Evolutionary conservation across 2,888 invertebrate species (phyloP), one percentile per base, ranked within the genome.

Genomic region (Mythimna loreyi): DNA sequence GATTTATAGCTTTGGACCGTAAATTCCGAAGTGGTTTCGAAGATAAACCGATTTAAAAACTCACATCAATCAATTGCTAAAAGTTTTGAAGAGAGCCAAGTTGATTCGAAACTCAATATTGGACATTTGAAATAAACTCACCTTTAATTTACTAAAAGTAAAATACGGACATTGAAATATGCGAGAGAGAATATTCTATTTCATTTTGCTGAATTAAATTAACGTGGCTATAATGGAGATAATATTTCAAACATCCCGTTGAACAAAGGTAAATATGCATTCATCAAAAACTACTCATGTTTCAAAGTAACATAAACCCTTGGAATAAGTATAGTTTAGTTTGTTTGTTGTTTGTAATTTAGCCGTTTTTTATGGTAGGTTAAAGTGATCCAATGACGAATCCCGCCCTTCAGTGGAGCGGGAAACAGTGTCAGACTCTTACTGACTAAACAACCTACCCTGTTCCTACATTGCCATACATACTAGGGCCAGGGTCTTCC

Each of bases 1-100:
- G 50, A 47, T 56, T 74, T 75, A 71, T 56, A 64, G 63, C 66
- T 66, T 77, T 49, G 61, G 21, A 62, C 28, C 61, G 52, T 75
- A 75, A 78, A 73, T 25, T 63, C 40, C 8, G 30, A 70, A 70
- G 57, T 59, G 67, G 25, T 72, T 40, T 56, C 11, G 70, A 77
- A 81, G 67, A 68, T 57, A 77, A 82, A 82, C 66, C 62, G 56
- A 58, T 72, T 75, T 43, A 28, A 64, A 72, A 78, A 73, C 72
- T 67, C 63, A 55, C 55, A 72, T 70, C 53, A 57, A 76, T 74
- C 72, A 70, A 62, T 69, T 40, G 30, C 43, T 47, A 40, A 21
- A 66, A 67, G 67, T 68, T 79, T 66, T 23, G 53, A 50, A 64
- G 50, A 50, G 66, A 67, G 21, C 43, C 25, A 64, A 72, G 63